Base-by-base conservation (phyloP, 2,113 vertebrate species). In the Atherinomorus stipes region DNA sequence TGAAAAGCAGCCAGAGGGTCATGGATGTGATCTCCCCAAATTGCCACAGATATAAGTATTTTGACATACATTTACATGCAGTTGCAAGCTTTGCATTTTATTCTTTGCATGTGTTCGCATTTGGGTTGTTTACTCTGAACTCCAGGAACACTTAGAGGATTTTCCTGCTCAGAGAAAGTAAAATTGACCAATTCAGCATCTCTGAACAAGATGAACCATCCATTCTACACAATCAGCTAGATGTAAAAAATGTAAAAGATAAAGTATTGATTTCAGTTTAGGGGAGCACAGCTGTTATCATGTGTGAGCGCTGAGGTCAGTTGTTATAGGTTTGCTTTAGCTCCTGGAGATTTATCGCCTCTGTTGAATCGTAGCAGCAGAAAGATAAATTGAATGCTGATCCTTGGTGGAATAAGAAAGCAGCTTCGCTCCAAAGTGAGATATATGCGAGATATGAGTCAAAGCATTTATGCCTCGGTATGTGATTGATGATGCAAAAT, bases 231-330 rank as follows among this genome's bases (percentile, higher is more conserved):
- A 4, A 56, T 81, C 75, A 74, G 73, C 72, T 67, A 63, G 76
- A 84, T 15, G 50, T 70, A 70, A 56, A 82, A 88, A 85, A 77
- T 74, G 50, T 73, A 80, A 87, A 81, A 78, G 80, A 88, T 84
- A 75, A 88, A 63, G 77, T 78, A 87, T 88, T 85, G 89, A 89
- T 89, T 89, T 88, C 77, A 81, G 84, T 89, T 90, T 84, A 84
- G 71, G 54, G 21, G 22, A 60, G 69, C 37, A 0, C 60, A 31
- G 79, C 77, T 60, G 73, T 82, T 80, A 84, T 88, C 76, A 81
- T 63, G 74, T 54, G 75, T 50, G 80, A 75, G 74, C 56, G 76
- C 85, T 73, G 80, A 84, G 83, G 85, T 84, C 81, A 84, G 80
- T 83, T 76, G 74, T 88, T 86, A 76, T 59, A 84, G 78, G 73